Conservation (phyloP, 2,797 vertebrate genomes). For the Pangasius djambal region DNA sequence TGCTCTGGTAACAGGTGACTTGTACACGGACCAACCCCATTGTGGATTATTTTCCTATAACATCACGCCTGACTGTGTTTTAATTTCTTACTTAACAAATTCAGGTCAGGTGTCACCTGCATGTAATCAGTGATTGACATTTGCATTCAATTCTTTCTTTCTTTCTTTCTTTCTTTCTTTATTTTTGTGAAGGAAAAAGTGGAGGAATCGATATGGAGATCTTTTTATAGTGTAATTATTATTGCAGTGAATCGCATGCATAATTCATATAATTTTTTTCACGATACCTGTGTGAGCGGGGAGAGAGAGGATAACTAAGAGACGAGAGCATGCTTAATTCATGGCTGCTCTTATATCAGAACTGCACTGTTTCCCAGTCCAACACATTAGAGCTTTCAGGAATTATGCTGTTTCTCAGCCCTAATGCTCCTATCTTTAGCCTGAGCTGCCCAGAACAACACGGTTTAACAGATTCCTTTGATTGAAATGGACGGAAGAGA, state of each 20-base stretch:
- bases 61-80: too few species aligned
- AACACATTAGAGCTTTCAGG: slow-evolving; percentile 64
- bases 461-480: slow-evolving; percentile 43
- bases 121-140: slow-evolving; percentile 3
- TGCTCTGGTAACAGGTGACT: not conserved
- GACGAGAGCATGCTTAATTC: slow-evolving; percentile 68
- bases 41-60: not conserved
- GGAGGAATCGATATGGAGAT: not conserved
- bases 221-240: slow-evolving; percentile 49
- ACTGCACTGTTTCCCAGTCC: slow-evolving; percentile 63
- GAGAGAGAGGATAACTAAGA: slow-evolving; percentile 25
- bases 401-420: slow-evolving; percentile 56
- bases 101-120: not conserved
- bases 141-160: slow-evolving; percentile 28
- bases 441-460: slow-evolving; percentile 61
- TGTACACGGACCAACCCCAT: not conserved
- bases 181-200: not conserved
- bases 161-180: not conserved
- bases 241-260: slow-evolving; percentile 44
- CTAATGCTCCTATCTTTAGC: slow-evolving; percentile 70
- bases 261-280: slow-evolving; percentile 51
- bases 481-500: slow-evolving; percentile 45
- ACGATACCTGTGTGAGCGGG: slow-evolving; percentile 32
- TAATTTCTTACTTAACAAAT: not conserved
- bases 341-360: slow-evolving; percentile 66